Evolutionary conservation across 2,113 vertebrate genomes (phyloP).

Genomic region (Physeter macrocephalus): DNA sequence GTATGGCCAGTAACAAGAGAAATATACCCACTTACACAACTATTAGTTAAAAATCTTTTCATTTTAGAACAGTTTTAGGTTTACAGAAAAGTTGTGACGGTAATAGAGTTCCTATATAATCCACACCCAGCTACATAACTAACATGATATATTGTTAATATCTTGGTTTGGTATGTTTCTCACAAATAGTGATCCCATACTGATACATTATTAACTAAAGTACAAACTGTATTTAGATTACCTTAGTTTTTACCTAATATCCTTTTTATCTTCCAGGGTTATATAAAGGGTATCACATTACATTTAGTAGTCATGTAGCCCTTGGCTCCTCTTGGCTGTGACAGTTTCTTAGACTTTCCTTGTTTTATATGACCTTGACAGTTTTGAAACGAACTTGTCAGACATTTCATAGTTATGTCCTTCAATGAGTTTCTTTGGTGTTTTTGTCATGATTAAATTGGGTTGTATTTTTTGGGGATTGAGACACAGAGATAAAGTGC

Average conservation of each 20-base stretch:
- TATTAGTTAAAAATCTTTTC: background rate
- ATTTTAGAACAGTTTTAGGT: background rate
- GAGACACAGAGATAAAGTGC: background rate
- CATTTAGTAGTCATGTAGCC: background rate
- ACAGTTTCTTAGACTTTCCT: too few species aligned
- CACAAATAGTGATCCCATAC: background rate
- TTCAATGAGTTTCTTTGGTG: background rate
- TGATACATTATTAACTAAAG: background rate
- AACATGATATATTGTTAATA: background rate
- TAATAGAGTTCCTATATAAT: background rate
- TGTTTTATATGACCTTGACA: background rate
- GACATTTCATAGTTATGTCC: background rate
- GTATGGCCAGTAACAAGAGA: background rate
- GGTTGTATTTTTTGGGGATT: too few species aligned
- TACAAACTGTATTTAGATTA: background rate
- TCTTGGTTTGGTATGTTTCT: background rate
- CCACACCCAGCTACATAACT: background rate
- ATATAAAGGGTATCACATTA: background rate
- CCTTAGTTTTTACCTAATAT: background rate
- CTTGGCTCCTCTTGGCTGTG: background rate
- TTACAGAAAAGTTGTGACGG: background rate
- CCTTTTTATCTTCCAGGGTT: background rate
- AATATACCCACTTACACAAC: background rate
- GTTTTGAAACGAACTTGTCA: too few species aligned
- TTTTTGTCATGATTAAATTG: background rate